These are phyloP conservation scores for Lycocerus yunnanus DNA, from an alignment of 2,888 invertebrate species.

Conservation along the genomic window DNA sequence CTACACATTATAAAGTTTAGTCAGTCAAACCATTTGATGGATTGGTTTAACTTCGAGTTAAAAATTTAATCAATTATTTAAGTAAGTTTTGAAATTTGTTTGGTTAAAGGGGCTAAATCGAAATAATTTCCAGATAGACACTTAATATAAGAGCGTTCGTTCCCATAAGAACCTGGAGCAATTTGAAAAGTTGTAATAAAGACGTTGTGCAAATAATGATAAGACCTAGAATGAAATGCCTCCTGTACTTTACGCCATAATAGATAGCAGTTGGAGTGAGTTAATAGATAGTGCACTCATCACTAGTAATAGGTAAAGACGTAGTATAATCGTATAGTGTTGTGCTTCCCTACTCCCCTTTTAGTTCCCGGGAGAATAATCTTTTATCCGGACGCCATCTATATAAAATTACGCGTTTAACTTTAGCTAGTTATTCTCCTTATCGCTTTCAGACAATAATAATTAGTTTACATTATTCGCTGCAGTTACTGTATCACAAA, in stretches of 20 bases:
- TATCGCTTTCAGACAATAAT: conserved; percentile 29
- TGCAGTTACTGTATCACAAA: not conserved
- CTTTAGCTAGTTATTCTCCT: conserved; percentile 29
- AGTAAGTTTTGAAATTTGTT: not conserved
- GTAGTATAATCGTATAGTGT: not conserved
- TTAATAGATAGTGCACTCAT: not conserved
- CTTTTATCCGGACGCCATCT: conserved; percentile 35
- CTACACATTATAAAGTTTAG: not conserved
- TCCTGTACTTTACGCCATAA: not conserved
- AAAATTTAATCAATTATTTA: not conserved
- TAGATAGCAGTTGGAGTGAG: not conserved
- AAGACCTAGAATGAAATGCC: not conserved
- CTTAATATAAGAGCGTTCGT: not conserved
- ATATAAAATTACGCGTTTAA: conserved; percentile 39
- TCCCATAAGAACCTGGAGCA: not conserved
- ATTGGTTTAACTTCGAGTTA: not conserved
- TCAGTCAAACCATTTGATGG: not conserved
- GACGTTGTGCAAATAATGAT: not conserved
- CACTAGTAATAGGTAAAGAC: not conserved
- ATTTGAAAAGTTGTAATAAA: not conserved
- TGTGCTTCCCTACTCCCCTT: conserved; percentile 5
- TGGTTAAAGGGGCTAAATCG: not conserved
- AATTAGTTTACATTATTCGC: conserved; percentile 26
- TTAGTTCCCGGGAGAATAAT: conserved; percentile 17
- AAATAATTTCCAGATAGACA: not conserved